phyloP scores from a whole-genome alignment of 2,113 vertebrate genomes.

The Psittacara wagleri region DNA sequence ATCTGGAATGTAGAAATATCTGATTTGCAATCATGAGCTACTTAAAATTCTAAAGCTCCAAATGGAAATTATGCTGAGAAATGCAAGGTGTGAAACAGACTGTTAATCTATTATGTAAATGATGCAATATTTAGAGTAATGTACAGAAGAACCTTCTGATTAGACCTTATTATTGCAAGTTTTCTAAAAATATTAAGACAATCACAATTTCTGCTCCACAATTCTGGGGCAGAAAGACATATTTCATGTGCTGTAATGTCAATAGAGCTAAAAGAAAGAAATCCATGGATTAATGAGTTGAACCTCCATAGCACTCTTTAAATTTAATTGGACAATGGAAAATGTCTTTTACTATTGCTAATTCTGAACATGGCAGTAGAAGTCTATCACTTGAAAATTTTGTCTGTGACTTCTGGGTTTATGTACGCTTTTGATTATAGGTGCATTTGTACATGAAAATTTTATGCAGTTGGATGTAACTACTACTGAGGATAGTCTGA shows the following conservation, averaged over 20 bases:
- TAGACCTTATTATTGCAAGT: neutral
- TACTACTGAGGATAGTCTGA: neutral
- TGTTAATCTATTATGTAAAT: slow-evolving; percentile 13
- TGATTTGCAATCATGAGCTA: neutral
- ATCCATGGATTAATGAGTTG: neutral
- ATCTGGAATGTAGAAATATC: neutral
- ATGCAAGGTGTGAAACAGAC: neutral
- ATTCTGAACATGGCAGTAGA: neutral
- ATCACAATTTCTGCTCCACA: neutral
- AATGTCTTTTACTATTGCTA: neutral
- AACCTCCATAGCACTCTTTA: neutral
- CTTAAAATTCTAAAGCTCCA: slow-evolving; percentile 1
- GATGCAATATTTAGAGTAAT: neutral
- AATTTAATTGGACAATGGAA: neutral
- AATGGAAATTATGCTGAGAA: neutral
- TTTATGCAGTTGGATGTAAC: neutral
- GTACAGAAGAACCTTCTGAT: neutral
- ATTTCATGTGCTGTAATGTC: neutral
- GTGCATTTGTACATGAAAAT: neutral
- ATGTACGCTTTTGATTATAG: neutral
- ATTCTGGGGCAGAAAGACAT: neutral
- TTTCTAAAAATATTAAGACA: neutral
- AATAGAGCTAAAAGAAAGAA: neutral
- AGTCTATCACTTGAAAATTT: neutral
- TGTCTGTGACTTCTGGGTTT: neutral